Evolutionary conservation across 2,888 invertebrate genomes (phyloP).

Genomic region (Diplazon laetatorius): DNA sequence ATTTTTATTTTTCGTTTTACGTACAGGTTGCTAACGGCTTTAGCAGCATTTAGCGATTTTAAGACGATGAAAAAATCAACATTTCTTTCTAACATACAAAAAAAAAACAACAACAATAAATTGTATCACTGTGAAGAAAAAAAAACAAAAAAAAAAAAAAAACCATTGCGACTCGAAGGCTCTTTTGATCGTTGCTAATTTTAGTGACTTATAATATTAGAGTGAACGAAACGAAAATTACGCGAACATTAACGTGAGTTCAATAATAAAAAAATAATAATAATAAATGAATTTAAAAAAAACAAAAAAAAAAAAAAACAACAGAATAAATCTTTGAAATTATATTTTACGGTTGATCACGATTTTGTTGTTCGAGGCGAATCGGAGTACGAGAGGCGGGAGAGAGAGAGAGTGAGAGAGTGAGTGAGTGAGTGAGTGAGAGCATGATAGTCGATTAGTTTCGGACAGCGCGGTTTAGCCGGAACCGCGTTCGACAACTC

Average conservation of each 20-base stretch:
- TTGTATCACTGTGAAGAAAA: no score
- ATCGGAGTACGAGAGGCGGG: not conserved
- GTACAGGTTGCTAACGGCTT: not conserved
- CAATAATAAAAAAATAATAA: not conserved
- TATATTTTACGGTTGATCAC: not conserved
- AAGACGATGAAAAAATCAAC: no score
- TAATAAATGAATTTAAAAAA: not conserved
- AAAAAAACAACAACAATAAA: no score
- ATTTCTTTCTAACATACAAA: no score
- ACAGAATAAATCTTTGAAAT: no score
- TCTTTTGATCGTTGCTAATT: no score
- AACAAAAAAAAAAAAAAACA: not conserved
- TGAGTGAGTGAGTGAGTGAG: not conserved
- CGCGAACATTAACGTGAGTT: not conserved
- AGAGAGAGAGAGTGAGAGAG: not conserved
- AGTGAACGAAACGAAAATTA: no score
- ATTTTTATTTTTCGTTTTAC: not conserved
- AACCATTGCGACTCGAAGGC: no score
- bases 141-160: no score
- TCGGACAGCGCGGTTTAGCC: conserved; percentile 6
- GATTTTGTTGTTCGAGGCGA: conserved; percentile 1
- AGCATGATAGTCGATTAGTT: conserved; percentile 25
- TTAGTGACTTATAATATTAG: no score
- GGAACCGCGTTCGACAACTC: conserved; percentile 35
- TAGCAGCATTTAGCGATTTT: not conserved